Conservation (phyloP, 1,140 invertebrate species). For the Conus ventricosus region DNA sequence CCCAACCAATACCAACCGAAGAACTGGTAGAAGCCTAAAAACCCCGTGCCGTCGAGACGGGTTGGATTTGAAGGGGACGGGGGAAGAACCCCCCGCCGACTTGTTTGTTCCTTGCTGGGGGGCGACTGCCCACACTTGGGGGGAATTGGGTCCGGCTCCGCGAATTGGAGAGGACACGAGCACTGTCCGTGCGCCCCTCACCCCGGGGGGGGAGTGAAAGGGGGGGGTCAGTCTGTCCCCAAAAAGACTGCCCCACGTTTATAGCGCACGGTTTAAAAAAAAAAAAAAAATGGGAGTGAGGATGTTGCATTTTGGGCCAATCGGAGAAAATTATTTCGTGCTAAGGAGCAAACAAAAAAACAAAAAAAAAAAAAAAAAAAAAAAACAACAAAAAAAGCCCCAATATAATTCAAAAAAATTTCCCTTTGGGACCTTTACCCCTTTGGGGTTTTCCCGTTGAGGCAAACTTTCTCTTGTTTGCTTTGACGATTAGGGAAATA, state of each 20-base stretch:
- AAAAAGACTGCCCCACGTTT: no score
- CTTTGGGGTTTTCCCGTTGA: no score
- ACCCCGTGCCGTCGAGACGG: slow-evolving; percentile 91
- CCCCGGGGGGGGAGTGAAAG: slow-evolving; percentile 80
- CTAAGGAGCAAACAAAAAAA: background rate
- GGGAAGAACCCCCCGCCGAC: slow-evolving; percentile 94
- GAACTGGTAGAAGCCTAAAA: slow-evolving; percentile 89
- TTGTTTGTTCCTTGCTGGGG: slow-evolving; percentile 75
- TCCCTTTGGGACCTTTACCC: no score
- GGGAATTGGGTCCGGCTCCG: slow-evolving; percentile 84
- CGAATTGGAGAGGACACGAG: slow-evolving; percentile 95
- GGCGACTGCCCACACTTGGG: slow-evolving; percentile 88
- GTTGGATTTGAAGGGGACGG: slow-evolving; percentile 95
- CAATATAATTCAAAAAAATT: no score
- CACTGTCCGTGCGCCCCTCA: slow-evolving; percentile 89
- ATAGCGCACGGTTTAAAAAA: no score
- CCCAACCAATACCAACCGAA: slow-evolving; percentile 34
- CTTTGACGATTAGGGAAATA: no score
- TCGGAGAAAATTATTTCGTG: background rate
- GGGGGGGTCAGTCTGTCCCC: no score
- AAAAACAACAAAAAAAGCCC: no score
- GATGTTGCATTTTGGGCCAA: background rate
- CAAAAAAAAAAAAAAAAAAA: no score
- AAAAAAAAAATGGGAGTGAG: background rate
- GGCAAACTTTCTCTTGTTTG: no score